Evolutionary conservation across 2,888 invertebrate genomes (phyloP).

Genomic region (Ischnus inquisitorius): DNA sequence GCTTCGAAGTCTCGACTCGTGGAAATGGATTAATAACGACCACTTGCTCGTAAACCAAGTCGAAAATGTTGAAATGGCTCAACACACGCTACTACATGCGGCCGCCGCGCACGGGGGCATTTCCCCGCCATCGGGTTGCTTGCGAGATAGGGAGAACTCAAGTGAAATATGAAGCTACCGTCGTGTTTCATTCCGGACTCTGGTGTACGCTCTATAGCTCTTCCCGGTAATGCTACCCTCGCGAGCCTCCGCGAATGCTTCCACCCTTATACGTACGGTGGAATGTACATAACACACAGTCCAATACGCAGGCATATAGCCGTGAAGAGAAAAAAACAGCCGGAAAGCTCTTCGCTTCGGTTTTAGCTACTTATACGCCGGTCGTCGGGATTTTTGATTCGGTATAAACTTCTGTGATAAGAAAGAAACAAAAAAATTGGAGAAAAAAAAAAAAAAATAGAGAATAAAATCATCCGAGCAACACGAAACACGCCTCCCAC

Average conservation of each 20-base stretch:
- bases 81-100: constrained; percentile 30
- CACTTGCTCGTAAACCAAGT: constrained; percentile 73
- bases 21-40: constrained; percentile 74
- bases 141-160: constrained; percentile 36
- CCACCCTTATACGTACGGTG: neutral
- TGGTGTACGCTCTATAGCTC: constrained; percentile 52
- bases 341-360: constrained; percentile 4
- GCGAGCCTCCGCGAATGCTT: constrained; percentile 19
- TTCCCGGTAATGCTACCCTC: constrained; percentile 40
- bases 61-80: constrained; percentile 63
- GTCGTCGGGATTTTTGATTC: constrained; percentile 43
- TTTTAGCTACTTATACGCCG: constrained; percentile 21
- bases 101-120: constrained; percentile 13
- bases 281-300: neutral
- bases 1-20: constrained; percentile 30
- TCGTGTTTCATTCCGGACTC: constrained; percentile 72
- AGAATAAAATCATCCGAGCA: neutral
- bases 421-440: neutral
- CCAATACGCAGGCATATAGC: neutral
- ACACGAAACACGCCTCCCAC: neutral
- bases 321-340: neutral
- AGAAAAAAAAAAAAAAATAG: neutral
- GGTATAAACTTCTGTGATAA: constrained; percentile 36
- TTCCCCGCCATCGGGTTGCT: constrained; percentile 19
- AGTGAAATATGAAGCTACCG: constrained; percentile 71